phyloP scores from a whole-genome alignment of 2,113 vertebrate species.

The Nycticryphes semicollaris region DNA sequence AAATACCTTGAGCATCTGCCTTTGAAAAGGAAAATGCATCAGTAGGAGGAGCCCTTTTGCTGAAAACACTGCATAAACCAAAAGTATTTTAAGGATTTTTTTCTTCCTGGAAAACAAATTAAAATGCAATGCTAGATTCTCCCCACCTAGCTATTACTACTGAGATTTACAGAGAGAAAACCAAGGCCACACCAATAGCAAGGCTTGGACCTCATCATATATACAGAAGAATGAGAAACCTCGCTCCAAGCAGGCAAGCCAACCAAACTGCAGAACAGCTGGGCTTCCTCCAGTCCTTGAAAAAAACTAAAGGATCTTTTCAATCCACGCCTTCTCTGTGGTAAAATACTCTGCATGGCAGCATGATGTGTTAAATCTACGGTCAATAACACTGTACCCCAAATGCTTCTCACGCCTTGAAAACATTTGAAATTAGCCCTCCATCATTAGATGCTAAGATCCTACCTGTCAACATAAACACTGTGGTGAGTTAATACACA shows the following conservation, averaged over 20 bases:
- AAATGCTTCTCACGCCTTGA: background rate
- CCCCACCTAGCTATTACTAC: background rate
- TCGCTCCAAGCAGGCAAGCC: background rate
- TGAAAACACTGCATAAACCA: background rate
- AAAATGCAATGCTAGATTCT: background rate
- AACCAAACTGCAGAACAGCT: background rate
- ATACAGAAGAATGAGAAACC: background rate
- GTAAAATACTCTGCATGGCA: background rate
- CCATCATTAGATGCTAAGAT: background rate
- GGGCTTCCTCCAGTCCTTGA: background rate
- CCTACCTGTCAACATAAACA: background rate
- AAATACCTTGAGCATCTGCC: background rate
- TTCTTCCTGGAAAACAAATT: background rate
- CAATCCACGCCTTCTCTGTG: background rate
- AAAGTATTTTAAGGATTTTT: background rate
- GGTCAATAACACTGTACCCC: background rate
- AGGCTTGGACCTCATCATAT: background rate
- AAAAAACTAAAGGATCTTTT: background rate
- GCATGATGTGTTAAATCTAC: background rate
- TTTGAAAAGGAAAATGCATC: background rate
- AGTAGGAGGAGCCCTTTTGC: slow-evolving; percentile 1
- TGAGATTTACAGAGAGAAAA: background rate
- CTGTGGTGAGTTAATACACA: background rate
- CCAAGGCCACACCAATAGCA: background rate
- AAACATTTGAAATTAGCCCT: background rate